phyloP scores from a whole-genome alignment of 2,113 vertebrate genomes.

The Gallinago jamesoni region DNA sequence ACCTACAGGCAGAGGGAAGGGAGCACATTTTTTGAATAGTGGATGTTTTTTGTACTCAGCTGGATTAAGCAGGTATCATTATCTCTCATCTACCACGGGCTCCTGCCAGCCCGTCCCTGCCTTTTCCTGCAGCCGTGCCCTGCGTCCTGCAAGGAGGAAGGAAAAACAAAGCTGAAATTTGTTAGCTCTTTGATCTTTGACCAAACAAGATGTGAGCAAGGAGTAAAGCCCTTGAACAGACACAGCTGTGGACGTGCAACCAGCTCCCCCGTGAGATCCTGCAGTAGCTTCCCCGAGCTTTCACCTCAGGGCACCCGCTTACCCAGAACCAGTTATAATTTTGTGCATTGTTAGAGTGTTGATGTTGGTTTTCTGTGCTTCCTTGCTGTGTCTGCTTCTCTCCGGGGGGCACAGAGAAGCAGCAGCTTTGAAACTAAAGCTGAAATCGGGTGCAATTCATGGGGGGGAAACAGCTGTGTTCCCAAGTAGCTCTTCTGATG shows the following conservation, averaged over 20 bases:
- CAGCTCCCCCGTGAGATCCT: background rate
- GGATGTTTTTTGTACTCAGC: background rate
- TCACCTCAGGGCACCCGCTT: background rate
- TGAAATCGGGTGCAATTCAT: background rate
- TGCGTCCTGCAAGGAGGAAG: background rate
- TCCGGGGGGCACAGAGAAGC: background rate
- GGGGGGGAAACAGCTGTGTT: background rate
- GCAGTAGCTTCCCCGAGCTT: background rate
- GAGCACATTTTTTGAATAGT: fast-evolving
- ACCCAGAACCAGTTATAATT: background rate
- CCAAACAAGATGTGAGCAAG: background rate
- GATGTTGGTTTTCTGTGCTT: too few species aligned
- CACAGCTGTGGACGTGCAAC: background rate
- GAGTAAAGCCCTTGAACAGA: background rate
- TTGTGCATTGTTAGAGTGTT: background rate
- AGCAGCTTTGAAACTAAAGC: background rate
- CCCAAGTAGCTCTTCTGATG: background rate
- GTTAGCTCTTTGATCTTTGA: background rate
- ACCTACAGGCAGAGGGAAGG: background rate
- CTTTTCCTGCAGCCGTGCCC: background rate
- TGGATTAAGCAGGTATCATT: background rate
- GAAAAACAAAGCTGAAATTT: background rate
- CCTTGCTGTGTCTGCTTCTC: background rate
- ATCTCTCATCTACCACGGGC: background rate
- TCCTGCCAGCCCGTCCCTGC: background rate